Evolutionary conservation across 1,140 invertebrate species (phyloP), one percentile per base, ranked within the genome.

Genomic region (Bombus polaris): DNA sequence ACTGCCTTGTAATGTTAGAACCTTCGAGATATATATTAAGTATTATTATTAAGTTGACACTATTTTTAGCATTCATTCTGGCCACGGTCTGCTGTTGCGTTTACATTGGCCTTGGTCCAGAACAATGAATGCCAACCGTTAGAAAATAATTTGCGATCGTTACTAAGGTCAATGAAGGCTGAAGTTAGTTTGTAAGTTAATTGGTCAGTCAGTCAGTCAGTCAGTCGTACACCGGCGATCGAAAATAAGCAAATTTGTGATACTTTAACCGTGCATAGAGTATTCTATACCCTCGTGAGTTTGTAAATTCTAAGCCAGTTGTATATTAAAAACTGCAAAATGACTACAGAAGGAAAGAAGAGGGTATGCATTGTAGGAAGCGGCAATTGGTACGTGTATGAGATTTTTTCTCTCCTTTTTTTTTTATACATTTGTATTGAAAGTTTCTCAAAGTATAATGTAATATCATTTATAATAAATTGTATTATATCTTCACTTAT

Each of bases 301-400:
- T 42, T 53, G 12, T 83, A 47, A 76, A n/a, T 53, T 53, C 25
- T 68, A n/a, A 77, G 9, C 42, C 53, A 42, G 44, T 68, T 44
- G 44, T 68, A 39, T 10, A 2, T 12, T 44, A 35, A 71, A 37
- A 66, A 25, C 42, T n/a, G 18, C 18, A 44, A 57, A 80, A 93
- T 85, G 79, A 68, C 87, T 87, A 66, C 79, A 88, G 90, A 89
- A 39, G 91, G 91, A 18, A 96, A 96, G 88, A 95, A 95, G 80
- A 95, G 94, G 89, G 93, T 97, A 80, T 96, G 96, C 89, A 96
- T 97, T 89, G 95, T 97, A 82, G 97, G 97, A 87, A 97, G 97
- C 85, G 97, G 97, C 82, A 97, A 97, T 93, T 97, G 97, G 97
- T 97, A 96, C 94, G 94, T 79, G 66, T 37, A 62, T n/a, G 44